A percentile compares a stretch with the other conserved stretches of the same genome.
Conservation (phyloP, 2,888 invertebrate species). For the Lymantria dispar region DNA sequence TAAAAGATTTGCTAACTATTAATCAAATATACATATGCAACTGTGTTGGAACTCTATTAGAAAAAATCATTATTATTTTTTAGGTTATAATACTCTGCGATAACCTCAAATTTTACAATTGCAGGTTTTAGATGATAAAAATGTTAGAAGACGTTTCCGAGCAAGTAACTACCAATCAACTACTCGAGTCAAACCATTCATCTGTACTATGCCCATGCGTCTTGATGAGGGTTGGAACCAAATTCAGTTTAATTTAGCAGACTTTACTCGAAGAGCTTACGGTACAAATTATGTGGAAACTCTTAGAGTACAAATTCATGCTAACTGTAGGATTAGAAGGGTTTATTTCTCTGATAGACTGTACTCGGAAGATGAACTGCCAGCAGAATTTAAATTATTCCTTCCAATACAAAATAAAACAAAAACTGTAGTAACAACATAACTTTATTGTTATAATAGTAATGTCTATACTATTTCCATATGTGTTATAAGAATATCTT, state of each 20-base stretch:
- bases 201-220: conserved; percentile 98
- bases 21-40: background rate
- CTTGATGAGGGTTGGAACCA: conserved; percentile 97
- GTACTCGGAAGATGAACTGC: conserved; percentile 96
- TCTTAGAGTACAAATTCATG: conserved; percentile 95
- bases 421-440: conserved; percentile 78
- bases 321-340: conserved; percentile 96
- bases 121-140: conserved; percentile 97
- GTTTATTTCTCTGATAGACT: conserved; percentile 95
- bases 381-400: conserved; percentile 97
- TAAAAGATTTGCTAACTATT: too few species aligned
- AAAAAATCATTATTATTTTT: background rate
- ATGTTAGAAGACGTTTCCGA: conserved; percentile 92
- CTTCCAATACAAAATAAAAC: conserved; percentile 94
- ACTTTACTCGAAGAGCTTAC: conserved; percentile 96
- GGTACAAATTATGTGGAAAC: conserved; percentile 98
- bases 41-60: background rate
- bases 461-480: conserved; percentile 43
- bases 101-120: conserved; percentile 46
- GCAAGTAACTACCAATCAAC: conserved; percentile 98
- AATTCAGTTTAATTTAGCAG: conserved; percentile 97
- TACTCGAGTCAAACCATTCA: conserved; percentile 97
- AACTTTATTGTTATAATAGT: conserved; percentile 35
- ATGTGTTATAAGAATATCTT: conserved; percentile 57
- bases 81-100: conserved; percentile 13